Conservation (phyloP, 2,113 vertebrate species). For the Phaethornis superciliosus region DNA sequence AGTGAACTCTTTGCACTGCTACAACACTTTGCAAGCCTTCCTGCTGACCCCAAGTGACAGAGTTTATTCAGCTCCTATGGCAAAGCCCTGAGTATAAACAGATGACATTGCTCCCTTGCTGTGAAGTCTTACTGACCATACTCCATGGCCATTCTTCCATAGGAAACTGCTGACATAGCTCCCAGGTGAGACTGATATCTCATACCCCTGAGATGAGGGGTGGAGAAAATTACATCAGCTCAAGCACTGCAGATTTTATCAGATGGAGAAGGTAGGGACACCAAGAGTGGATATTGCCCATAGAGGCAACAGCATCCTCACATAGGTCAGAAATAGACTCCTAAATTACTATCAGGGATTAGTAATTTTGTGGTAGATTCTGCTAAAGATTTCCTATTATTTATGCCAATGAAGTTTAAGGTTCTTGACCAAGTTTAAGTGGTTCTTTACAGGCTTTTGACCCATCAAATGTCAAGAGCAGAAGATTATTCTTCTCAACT, state of each 20-base stretch:
- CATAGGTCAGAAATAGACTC: not conserved
- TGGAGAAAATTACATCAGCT: not conserved
- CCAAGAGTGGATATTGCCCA: not conserved
- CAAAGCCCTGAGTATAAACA: not conserved
- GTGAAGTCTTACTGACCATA: not conserved
- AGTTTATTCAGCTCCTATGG: not conserved
- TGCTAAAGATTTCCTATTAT: not conserved
- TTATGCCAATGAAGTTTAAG: not conserved
- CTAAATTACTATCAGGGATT: not conserved
- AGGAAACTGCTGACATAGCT: not conserved
- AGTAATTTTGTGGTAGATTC: not conserved
- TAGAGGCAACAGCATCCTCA: not conserved
- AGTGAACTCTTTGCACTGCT: not conserved
- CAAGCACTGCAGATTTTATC: not conserved
- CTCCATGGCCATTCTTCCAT: not conserved
- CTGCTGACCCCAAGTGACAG: not conserved
- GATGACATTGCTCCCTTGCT: not conserved
- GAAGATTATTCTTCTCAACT: not conserved
- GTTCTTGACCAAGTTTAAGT: too few species aligned
- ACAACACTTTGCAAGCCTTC: not conserved
- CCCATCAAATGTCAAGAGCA: not conserved
- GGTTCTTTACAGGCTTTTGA: not conserved
- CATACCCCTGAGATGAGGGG: rapidly evolving
- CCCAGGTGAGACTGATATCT: not conserved
- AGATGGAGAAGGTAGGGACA: not conserved